phyloP scores from a whole-genome alignment of 2,113 vertebrate species.

The Glaucidium brasilianum region DNA sequence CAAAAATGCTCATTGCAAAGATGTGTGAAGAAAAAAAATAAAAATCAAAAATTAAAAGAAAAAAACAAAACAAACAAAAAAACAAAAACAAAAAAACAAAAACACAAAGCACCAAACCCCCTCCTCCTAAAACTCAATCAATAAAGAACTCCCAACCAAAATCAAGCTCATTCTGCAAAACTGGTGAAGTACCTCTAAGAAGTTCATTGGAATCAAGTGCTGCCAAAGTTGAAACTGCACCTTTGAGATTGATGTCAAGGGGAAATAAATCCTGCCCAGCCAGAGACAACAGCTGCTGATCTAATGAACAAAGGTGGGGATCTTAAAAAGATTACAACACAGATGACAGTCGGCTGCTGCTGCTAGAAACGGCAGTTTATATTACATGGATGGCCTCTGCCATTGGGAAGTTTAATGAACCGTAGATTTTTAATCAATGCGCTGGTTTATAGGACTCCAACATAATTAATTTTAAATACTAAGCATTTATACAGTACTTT shows the following conservation, averaged over 20 bases:
- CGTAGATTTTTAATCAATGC: slow-evolving; percentile 53
- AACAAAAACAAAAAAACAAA: neutral
- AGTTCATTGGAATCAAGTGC: neutral
- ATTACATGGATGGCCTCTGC: neutral
- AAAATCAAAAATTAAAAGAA: too few relatives aligned
- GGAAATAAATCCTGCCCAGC: neutral
- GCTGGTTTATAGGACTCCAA: slow-evolving; percentile 4
- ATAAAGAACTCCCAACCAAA: neutral
- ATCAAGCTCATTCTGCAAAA: neutral
- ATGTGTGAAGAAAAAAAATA: too few relatives aligned
- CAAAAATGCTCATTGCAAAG: neutral
- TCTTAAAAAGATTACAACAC: neutral
- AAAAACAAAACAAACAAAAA: too few relatives aligned
- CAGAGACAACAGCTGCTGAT: neutral
- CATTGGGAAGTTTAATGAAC: slow-evolving; percentile 14
- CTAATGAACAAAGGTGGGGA: slow-evolving; percentile 4
- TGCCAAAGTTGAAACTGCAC: neutral
- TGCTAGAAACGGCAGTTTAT: neutral
- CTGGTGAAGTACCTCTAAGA: neutral
- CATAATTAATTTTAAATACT: slow-evolving; percentile 26
- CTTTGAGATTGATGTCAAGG: neutral
- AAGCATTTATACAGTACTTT: neutral
- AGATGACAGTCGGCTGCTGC: neutral
- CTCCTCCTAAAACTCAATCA: neutral
- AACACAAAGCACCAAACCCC: neutral